Evolutionary conservation across 1,140 invertebrate species (phyloP), one percentile per base, ranked within the genome.

Genomic region (Lasaia peninsularis): DNA sequence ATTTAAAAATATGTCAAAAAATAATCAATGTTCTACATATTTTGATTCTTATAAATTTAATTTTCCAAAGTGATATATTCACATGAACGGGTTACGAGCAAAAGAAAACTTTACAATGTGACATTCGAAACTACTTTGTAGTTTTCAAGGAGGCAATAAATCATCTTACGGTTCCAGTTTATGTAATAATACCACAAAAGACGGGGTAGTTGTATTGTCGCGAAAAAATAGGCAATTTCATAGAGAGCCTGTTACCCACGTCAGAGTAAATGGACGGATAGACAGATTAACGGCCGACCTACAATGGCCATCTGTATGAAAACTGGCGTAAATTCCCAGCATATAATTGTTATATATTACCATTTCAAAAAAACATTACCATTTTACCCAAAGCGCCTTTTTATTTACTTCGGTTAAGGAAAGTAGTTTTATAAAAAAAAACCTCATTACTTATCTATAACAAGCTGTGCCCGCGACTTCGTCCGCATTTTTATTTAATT

Each of bases 141-240:
- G 35, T 40, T 40, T 40, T 40, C 35, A 40, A 40, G 35, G 35
- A 40, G 35, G 35, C 35, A 40, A 40, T 40, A 40, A 40, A 40
- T 40, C 14, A 40, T 40, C 14, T 40, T 40, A 16, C 12, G 1
- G 14, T 16, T 5, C 31, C 51, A 34, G 51, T 52, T 34, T 52
- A 52, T 52, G 31, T 52, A 18, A 59, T 55, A 49, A 40, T 51
- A 16, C 14, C 51, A 54, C 52, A 54, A 35, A 67, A 63, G 48
- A 33, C 48, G 58, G 57, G 63, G 63, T 61, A 32, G 37, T 63
- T n/a, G 55, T 59, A 65, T 50, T 52, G 57, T 35, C 55, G 60
- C 16, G 53, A 66, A 73, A 69, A 74, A 67, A 67, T 56, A 58
- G 58, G 56, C 63, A 69, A 71, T 71, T 64, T 71, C 60, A 69